phyloP scores from a whole-genome alignment of 2,888 invertebrate species.

The Rotaria magnacalcarata region DNA sequence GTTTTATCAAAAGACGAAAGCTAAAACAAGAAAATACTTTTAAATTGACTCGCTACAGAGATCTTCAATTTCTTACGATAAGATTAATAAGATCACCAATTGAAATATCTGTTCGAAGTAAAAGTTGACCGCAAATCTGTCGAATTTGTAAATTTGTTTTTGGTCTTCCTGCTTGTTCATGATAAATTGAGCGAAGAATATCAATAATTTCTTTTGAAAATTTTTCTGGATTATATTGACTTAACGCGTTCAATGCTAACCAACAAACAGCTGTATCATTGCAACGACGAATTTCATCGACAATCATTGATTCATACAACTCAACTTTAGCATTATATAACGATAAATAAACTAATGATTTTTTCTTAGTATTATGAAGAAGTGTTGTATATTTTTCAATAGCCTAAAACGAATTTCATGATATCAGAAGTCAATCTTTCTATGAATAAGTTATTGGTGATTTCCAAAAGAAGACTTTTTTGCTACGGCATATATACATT shows the following conservation, averaged over 20 bases:
- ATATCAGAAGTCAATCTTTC: too few relatives aligned
- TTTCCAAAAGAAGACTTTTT: too few relatives aligned
- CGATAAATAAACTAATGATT: not conserved
- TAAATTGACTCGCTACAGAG: not conserved
- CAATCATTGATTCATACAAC: not conserved
- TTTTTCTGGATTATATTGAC: not conserved
- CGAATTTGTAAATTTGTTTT: constrained; percentile 14
- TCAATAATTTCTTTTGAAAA: not conserved
- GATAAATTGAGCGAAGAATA: constrained; percentile 22
- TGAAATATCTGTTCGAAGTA: constrained; percentile 19
- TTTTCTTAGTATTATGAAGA: constrained; percentile 4
- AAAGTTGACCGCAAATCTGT: not conserved
- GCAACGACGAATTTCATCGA: constrained; percentile 21
- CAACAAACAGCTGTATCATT: constrained; percentile 7
- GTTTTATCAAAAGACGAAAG: constrained; percentile 9
- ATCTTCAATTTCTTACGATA: not conserved
- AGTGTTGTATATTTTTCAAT: constrained; percentile 20
- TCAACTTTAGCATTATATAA: constrained; percentile 34
- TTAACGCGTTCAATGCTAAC: constrained; percentile 22
- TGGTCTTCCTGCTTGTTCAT: not conserved
- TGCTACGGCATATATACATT: too few relatives aligned
- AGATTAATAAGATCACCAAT: not conserved
- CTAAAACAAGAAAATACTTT: not conserved
- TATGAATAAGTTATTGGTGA: too few relatives aligned
- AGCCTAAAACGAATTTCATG: not conserved